Conservation (phyloP, 2,113 vertebrate genomes). For the Protobothrops mucrosquamatus region DNA sequence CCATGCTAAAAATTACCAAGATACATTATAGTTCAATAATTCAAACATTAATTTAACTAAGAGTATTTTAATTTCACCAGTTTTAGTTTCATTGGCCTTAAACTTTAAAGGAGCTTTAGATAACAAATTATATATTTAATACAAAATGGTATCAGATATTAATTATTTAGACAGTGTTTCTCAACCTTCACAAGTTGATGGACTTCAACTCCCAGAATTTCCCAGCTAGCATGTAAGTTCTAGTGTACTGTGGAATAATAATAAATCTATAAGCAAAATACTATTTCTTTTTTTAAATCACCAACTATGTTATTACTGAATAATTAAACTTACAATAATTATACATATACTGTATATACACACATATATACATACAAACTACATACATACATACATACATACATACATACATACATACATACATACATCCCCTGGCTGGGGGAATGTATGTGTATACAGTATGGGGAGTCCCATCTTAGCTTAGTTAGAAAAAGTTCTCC, state of each 20-base stretch:
- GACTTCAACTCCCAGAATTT: not conserved
- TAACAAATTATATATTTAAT: not conserved
- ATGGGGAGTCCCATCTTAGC: not conserved
- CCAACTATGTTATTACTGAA: not conserved
- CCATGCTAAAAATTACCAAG: not conserved
- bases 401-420: too few species aligned
- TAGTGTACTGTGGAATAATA: not conserved
- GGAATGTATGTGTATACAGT: too few species aligned
- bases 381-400: not conserved
- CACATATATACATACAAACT: too few species aligned
- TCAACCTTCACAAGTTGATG: not conserved
- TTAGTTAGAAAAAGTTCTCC: not conserved
- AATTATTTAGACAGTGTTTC: not conserved
- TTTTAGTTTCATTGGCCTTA: not conserved
- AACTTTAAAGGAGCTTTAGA: not conserved
- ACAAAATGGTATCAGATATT: not conserved
- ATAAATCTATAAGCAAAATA: not conserved
- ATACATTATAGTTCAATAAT: not conserved
- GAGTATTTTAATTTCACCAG: not conserved
- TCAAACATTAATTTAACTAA: not conserved
- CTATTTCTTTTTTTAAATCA: not conserved
- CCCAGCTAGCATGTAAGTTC: not conserved
- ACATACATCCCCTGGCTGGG: too few species aligned
- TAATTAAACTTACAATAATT: not conserved
- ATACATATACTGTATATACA: not conserved